Evolutionary conservation across 2,113 vertebrate genomes (phyloP), one percentile per base, ranked within the genome.

Genomic region (Ailuropoda melanoleuca): DNA sequence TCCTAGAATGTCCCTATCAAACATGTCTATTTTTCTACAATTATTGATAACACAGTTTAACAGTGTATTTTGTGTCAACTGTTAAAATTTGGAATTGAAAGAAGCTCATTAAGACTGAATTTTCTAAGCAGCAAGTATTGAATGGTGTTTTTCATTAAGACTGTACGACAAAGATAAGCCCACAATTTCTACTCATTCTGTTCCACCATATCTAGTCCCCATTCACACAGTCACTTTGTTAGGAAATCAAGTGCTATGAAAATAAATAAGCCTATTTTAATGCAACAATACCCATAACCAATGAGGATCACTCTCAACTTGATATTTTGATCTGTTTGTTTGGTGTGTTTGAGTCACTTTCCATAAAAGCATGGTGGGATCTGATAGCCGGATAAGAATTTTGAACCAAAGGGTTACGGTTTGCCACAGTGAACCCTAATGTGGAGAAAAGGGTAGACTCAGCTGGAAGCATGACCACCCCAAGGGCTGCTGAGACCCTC

Each of bases 21-120:
- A 99, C 98, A 98, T 95, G 99, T 99, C 98, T 99, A 99, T 99
- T 99, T 99, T 99, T 99, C 98, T 99, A 99, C 98, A 97, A 97
- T 95, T 98, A 98, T 96, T 98, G 98, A 98, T 98, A 98, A 99
- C 98, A 98, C 95, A 96, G 97, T 98, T 99, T 98, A 98, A 98
- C 98, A 95, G 98, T 98, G 98, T 99, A 98, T 99, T 99, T 99
- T 99, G 98, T 98, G 98, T 98, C 98, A 98, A 97, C 96, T 98
- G 98, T 98, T 98, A 98, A 98, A 64, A 97, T 98, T 96, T 98
- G 98, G 98, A 98, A 98, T 90, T 98, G 98, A 98, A 98, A 98
- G 98, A 93, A 98, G 95, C 98, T 98, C 95, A 93, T 98, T 95
- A 98, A 98, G 98, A 98, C 98, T 97, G 98, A 98, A 98, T 98